Base-by-base conservation (phyloP, 2,797 vertebrate genomes). In the Podarcis lilfordi region DNA sequence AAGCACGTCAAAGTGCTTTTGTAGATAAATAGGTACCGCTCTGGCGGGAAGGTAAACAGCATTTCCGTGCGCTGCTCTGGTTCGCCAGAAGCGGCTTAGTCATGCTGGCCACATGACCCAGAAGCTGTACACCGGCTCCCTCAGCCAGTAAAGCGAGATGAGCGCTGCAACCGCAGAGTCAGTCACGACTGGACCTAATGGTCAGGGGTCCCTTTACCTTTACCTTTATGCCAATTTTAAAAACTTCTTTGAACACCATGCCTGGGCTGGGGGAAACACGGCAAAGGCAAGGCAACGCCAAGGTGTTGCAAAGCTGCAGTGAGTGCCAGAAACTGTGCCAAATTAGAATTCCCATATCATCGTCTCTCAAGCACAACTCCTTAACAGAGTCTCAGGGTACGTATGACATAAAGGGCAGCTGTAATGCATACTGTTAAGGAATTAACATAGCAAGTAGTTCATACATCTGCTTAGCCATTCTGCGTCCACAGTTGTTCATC, bases 291-390 rank as follows among this genome's bases (percentile, higher is more conserved):
- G 13, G 35, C 40, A 64, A 32, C 55, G 61, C 13, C 55, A 15
- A 50, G 77, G 55, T 50, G 59, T 3, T 66, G 37, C 69, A 45
- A 85, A 66, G 15, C 82, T 66, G 2, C 15, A 45, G 11, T 35
- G 55, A 40, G 29, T 45, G 77, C 68, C 83, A 89, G 17, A 88
- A 68, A 11, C 43, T 23, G 68, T 66, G n/a, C 55, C 77, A 85
- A 85, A 75, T 89, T 80, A 89, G 69, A 77, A 66, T 89, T 80
- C 77, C 32, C 4, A 4, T 35, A 75, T 72, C 55, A 66, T 89
- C 37, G 37, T 74, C 55, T 80, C 76, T 88, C 68, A 45, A 84
- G 50, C 82, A 78, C 74, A 84, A 74, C 23, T 85, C 68, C 82
- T 82, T 82, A 61, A 43, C 50, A 45, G 79, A 64, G 21, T 75